These are phyloP conservation scores for Marcusenius ussheri DNA, from an alignment of 2,113 vertebrate genomes.

Conservation along the genomic window DNA sequence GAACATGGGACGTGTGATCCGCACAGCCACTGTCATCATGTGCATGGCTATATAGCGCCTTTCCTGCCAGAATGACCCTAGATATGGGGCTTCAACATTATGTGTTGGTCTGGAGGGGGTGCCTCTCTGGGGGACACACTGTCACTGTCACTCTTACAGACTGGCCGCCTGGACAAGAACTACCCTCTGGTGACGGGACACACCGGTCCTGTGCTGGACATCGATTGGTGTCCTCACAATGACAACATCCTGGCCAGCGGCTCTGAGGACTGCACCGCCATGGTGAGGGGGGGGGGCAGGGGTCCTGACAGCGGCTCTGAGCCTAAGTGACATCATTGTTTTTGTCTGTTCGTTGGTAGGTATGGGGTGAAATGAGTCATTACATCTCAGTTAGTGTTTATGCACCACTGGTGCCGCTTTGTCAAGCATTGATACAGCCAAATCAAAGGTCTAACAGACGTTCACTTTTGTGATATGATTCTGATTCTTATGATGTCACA, in stretches of 20 bases:
- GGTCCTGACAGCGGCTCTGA: background rate
- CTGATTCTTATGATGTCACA: background rate
- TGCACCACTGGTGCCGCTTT: background rate
- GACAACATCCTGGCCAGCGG: slow-evolving; percentile 40
- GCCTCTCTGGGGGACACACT: background rate
- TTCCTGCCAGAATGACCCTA: background rate
- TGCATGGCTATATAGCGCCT: background rate
- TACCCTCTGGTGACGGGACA: slow-evolving; percentile 74
- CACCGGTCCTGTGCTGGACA: slow-evolving; percentile 72
- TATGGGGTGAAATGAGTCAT: background rate
- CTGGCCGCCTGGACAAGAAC: slow-evolving; percentile 72
- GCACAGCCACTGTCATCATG: background rate
- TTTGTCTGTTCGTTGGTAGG: background rate
- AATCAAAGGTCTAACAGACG: background rate
- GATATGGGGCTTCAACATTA: background rate
- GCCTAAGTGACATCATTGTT: background rate
- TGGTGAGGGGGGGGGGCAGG: background rate
- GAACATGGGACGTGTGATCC: background rate
- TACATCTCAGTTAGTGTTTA: background rate
- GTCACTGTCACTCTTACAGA: slow-evolving; percentile 44
- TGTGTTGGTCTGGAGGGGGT: background rate
- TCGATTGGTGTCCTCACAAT: slow-evolving; percentile 75
- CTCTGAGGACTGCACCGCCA: slow-evolving; percentile 23
- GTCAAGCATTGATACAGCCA: background rate
- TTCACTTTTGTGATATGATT: background rate